Conservation (phyloP, 2,113 vertebrate species). For the Phoenicopterus ruber region DNA sequence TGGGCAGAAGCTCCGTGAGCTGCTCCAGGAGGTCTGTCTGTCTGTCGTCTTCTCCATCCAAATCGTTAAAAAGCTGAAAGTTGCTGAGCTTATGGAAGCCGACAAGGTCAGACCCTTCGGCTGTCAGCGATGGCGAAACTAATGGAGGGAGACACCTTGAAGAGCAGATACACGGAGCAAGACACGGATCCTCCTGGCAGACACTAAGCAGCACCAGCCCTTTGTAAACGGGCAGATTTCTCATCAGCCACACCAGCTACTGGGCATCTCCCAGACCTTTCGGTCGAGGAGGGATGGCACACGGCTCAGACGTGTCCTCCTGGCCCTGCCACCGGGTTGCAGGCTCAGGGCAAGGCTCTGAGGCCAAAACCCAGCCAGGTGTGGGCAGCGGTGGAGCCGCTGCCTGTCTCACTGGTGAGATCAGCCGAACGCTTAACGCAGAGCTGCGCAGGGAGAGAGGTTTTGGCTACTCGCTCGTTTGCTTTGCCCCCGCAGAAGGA, state of each 20-base stretch:
- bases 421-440: background rate
- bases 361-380: background rate
- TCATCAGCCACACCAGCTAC: background rate
- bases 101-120: background rate
- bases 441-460: background rate
- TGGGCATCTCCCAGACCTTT: background rate
- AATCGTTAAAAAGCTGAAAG: background rate
- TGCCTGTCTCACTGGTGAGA: background rate
- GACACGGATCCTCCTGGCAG: background rate
- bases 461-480: background rate
- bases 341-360: background rate
- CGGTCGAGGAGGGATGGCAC: background rate
- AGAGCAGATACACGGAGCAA: background rate
- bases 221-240: fast-evolving
- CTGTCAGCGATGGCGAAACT: background rate
- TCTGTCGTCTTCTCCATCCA: background rate
- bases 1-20: background rate
- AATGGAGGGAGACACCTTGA: background rate
- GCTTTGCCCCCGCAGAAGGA: background rate
- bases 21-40: background rate
- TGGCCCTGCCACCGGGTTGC: background rate
- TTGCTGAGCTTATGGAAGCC: background rate
- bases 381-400: background rate
- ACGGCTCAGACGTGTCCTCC: fast-evolving
- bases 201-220: background rate